Conservation (phyloP, 2,797 vertebrate genomes). For the Prunella strophiata region DNA sequence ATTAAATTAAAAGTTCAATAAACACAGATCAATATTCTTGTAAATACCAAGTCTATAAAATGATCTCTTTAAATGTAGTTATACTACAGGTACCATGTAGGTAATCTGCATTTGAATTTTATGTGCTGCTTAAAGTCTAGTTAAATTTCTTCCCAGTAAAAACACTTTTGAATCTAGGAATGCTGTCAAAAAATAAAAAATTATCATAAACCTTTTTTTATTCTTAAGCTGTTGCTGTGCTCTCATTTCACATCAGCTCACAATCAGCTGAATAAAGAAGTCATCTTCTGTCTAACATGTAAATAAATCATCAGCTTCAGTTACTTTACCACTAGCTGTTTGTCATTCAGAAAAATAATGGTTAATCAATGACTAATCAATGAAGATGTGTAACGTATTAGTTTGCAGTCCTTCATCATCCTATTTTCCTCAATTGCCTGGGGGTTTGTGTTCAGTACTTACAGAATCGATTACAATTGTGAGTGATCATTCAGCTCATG, state of each 20-base stretch:
- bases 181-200: neutral
- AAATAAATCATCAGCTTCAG: slow-evolving; percentile 86
- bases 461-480: slow-evolving; percentile 88
- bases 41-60: slow-evolving; percentile 82
- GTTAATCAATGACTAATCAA: slow-evolving; percentile 88
- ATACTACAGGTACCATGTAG: slow-evolving; percentile 26
- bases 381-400: slow-evolving; percentile 85
- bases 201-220: neutral
- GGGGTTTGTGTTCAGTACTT: slow-evolving; percentile 84
- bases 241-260: slow-evolving; percentile 69
- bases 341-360: slow-evolving; percentile 88
- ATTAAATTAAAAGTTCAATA: slow-evolving; percentile 84
- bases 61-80: slow-evolving; percentile 78
- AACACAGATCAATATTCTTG: slow-evolving; percentile 81
- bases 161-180: slow-evolving; percentile 29
- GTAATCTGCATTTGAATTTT: slow-evolving; percentile 32
- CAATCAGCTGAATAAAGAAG: slow-evolving; percentile 79
- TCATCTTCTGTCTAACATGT: slow-evolving; percentile 80
- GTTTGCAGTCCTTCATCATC: slow-evolving; percentile 86
- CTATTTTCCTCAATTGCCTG: slow-evolving; percentile 84
- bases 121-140: slow-evolving; percentile 41
- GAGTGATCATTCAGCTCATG: slow-evolving; percentile 87
- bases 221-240: slow-evolving; percentile 47
- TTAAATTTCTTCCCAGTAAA: slow-evolving; percentile 48
- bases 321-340: slow-evolving; percentile 85